Base-by-base conservation (phyloP, 2,888 invertebrate genomes). In the Phorcus lineatus region DNA sequence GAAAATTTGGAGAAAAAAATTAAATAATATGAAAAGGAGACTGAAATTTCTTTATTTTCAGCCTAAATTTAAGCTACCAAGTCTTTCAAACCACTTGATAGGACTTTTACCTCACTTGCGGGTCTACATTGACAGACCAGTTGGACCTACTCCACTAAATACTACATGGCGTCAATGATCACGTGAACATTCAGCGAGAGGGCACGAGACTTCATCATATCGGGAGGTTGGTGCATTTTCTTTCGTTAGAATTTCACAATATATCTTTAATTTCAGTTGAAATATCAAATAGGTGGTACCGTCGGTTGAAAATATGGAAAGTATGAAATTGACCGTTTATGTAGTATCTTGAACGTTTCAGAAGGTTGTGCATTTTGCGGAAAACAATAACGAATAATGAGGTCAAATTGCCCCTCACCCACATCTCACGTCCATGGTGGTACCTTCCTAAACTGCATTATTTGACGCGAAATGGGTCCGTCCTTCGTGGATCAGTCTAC, bases 381-480 rank as follows among this genome's bases (percentile, higher is more conserved):
- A n/a, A 76, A 55, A 76, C 28, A 7, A 7, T 9, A 36, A 54
- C 17, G 28, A 31, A 55, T 28, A 53, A 28, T 19, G 76, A 76
- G 76, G 76, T 76, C 76, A 76, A 54, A 28, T 67, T 47, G 67
- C 52, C 47, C 54, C 70, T 53, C 77, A 79, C 79, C 80, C 80
- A 80, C 78, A 53, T 17, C 7, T 31, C 11, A 11, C 66, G 74
- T 54, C 70, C 77, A 77, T 76, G 77, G 79, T 83, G 83, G 76
- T 83, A 77, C 66, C 74, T 82, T 82, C 81, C 81, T 66, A 52
- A 70, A 53, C 22, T 74, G 79, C 75, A 78, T 66, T 70, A 79
- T 80, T 79, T 79, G 75, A 66, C 70, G 77, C 76, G 85, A 81
- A 88, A 86, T 88, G 89, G 89, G 86, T 86, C 87, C 86, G 86